phyloP scores from a whole-genome alignment of 2,888 invertebrate genomes.

The Odontothrips loti region DNA sequence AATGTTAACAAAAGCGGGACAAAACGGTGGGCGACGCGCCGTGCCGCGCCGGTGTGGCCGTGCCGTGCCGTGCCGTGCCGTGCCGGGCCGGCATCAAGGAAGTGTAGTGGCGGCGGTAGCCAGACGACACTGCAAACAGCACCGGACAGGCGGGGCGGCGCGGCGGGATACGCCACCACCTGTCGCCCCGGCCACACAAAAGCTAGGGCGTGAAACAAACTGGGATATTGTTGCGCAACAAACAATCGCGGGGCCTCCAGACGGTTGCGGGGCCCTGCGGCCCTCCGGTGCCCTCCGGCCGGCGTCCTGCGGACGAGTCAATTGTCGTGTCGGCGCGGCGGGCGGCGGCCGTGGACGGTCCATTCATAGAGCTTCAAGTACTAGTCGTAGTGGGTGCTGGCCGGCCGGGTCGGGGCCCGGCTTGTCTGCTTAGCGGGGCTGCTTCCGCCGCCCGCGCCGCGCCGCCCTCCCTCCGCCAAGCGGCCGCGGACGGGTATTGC shows the following conservation, averaged over 20 bases:
- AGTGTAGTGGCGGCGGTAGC: neutral
- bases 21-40: neutral
- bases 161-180: neutral
- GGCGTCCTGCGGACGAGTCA: too few species aligned
- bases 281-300: too few species aligned
- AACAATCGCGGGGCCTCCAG: neutral
- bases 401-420: neutral
- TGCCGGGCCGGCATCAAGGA: neutral
- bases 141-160: neutral
- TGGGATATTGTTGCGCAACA: conserved; percentile 12
- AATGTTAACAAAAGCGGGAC: conserved; percentile 19
- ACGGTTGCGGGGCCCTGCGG: neutral
- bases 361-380: neutral
- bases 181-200: neutral
- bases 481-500: too few species aligned
- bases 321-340: neutral
- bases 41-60: neutral
- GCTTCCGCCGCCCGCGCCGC: neutral
- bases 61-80: neutral
- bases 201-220: conserved; percentile 20
- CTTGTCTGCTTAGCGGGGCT: neutral
- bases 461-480: too few species aligned
- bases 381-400: neutral
- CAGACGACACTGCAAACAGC: conserved; percentile 12
- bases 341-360: neutral